phyloP scores from a whole-genome alignment of 64 coral and sea anemone species.

The Orbicella faveolata region DNA sequence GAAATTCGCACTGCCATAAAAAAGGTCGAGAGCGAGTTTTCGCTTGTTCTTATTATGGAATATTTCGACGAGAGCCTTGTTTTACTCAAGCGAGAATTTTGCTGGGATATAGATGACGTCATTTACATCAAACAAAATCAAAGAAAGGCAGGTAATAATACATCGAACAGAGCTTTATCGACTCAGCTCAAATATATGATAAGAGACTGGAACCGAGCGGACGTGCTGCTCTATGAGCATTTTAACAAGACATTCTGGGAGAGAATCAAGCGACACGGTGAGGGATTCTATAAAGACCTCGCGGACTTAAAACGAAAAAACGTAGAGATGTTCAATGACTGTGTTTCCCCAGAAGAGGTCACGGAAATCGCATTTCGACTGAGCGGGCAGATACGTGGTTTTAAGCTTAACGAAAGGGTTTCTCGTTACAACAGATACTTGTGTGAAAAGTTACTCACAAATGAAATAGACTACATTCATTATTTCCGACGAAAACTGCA shows the following conservation, averaged over 20 bases:
- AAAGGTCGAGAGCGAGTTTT: conserved; percentile 69
- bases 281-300: conserved; percentile 74
- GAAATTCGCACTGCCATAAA: conserved; percentile 53
- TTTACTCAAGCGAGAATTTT: conserved; percentile 88
- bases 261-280: conserved; percentile 75
- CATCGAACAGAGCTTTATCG: conserved; percentile 9
- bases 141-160: conserved; percentile 50
- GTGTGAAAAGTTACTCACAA: conserved; percentile 81
- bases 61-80: conserved; percentile 98
- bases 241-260: conserved; percentile 98
- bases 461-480: conserved; percentile 83
- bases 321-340: conserved; percentile 51
- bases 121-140: conserved; percentile 90
- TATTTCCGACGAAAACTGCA: conserved; percentile 82
- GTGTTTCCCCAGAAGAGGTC: conserved; percentile 62
- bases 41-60: conserved; percentile 90
- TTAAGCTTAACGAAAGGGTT: conserved; percentile 54
- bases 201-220: conserved; percentile 69
- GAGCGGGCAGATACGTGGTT: conserved; percentile 47
- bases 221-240: conserved; percentile 65
- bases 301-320: conserved; percentile 74
- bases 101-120: conserved; percentile 93
- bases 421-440: conserved; percentile 72
- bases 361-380: conserved; percentile 76
- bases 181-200: conserved; percentile 39